These are phyloP conservation scores for Raphicerus campestris DNA, from an alignment of 2,113 vertebrate species.

Conservation along the genomic window DNA sequence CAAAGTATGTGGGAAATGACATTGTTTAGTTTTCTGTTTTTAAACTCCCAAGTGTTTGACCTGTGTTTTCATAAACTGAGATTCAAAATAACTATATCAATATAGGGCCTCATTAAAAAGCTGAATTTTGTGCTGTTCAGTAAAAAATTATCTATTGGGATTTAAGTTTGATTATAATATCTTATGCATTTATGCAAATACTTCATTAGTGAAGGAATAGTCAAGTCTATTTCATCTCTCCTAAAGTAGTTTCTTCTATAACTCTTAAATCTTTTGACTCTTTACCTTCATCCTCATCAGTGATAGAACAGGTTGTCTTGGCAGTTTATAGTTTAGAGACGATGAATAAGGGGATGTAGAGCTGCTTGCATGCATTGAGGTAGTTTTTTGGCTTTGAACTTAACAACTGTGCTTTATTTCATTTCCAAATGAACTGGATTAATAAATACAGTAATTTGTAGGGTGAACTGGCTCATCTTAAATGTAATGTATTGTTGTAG, in stretches of 20 bases:
- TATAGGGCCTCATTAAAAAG: not conserved
- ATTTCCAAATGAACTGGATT: not conserved
- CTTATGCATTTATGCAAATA: not conserved
- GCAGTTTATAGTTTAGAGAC: not conserved
- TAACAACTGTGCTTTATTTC: not conserved
- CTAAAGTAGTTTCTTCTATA: not conserved
- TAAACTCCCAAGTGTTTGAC: not conserved
- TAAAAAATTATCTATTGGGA: not conserved
- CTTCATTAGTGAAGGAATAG: not conserved
- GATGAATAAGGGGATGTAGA: not conserved
- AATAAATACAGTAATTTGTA: not conserved
- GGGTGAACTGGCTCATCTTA: not conserved
- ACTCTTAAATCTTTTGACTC: not conserved
- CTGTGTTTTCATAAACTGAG: conserved; percentile 7
- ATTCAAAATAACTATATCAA: not conserved
- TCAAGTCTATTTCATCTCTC: not conserved
- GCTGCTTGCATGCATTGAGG: not conserved
- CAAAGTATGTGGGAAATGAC: conserved; percentile 12
- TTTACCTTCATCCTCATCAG: not conserved
- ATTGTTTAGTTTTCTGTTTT: conserved; percentile 14
- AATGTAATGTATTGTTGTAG: not conserved
- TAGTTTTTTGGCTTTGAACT: not conserved
- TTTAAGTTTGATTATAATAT: not conserved
- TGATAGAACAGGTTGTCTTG: not conserved
- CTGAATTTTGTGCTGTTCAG: not conserved